phyloP scores from a whole-genome alignment of 2,888 invertebrate species.

The Melanostoma mellinum region DNA sequence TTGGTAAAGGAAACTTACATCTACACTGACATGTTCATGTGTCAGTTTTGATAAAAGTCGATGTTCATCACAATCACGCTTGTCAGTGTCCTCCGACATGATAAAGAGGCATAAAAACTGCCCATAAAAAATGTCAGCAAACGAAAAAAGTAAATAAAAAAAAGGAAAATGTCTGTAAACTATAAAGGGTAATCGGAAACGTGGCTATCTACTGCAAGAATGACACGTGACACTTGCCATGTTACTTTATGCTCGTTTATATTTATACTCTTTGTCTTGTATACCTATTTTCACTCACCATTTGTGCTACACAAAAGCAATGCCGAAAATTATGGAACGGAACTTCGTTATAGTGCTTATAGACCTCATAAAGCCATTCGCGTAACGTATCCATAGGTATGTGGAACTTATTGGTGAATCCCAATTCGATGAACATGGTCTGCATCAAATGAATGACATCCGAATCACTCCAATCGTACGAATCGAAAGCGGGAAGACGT shows the following conservation, averaged over 20 bases:
- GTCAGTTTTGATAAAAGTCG: conserved; percentile 46
- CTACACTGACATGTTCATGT: not conserved
- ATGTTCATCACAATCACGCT: conserved; percentile 49
- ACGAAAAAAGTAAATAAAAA: not conserved
- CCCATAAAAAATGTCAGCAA: conserved; percentile 24
- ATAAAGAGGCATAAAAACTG: conserved; percentile 25
- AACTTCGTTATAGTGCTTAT: conserved; percentile 92
- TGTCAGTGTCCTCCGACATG: conserved; percentile 23
- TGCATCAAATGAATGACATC: conserved; percentile 90
- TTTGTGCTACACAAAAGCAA: conserved; percentile 93
- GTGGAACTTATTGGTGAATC: conserved; percentile 88
- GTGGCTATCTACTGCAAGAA: conserved; percentile 23
- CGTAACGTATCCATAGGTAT: conserved; percentile 87
- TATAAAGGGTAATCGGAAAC: conserved; percentile 14
- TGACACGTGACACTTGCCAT: conserved; percentile 38
- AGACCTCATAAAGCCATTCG: conserved; percentile 89
- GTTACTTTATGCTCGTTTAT: conserved; percentile 13
- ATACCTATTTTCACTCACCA: conserved; percentile 84
- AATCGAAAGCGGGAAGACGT: conserved; percentile 86
- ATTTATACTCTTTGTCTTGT: not conserved
- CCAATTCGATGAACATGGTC: conserved; percentile 91
- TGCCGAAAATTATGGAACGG: conserved; percentile 94
- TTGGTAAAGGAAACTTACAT: not conserved
- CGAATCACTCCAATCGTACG: conserved; percentile 91
- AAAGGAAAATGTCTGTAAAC: not conserved